Percentiles rank a stretch among this genome's conserved stretches.
Evolutionary conservation across 2,797 vertebrate genomes (phyloP).

Genomic region (Xyrichtys novacula): DNA sequence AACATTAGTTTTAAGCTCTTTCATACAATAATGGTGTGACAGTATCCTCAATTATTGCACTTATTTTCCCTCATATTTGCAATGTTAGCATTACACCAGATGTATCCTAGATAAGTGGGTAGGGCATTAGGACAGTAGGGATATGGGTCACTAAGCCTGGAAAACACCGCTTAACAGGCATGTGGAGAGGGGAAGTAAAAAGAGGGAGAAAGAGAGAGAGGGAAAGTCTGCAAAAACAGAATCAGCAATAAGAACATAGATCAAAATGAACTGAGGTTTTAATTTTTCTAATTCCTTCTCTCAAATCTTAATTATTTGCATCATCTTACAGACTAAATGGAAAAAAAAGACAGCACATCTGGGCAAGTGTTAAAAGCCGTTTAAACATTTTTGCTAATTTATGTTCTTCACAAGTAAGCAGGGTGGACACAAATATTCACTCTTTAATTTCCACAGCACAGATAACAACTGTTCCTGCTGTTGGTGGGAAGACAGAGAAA

Average conservation of each 20-base stretch:
- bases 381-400: background rate
- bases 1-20: too few species aligned
- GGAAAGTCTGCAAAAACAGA: background rate
- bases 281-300: too few species aligned
- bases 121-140: slow-evolving; percentile 38
- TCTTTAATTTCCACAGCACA: background rate
- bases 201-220: background rate
- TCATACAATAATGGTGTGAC: background rate
- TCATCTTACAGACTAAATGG: too few species aligned
- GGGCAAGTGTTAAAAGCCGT: background rate
- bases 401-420: background rate
- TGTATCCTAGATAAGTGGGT: slow-evolving; percentile 27
- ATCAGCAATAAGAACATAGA: too few species aligned
- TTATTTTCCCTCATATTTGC: background rate
- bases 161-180: background rate
- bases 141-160: slow-evolving; percentile 54
- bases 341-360: background rate
- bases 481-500: background rate
- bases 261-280: background rate
- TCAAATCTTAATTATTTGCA: too few species aligned
- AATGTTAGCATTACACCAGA: slow-evolving; percentile 12
- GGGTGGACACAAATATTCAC: background rate
- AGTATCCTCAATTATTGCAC: background rate
- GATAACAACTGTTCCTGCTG: background rate
- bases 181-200: background rate